phyloP scores from a whole-genome alignment of 2,797 vertebrate species.

The Sternotherus odoratus region DNA sequence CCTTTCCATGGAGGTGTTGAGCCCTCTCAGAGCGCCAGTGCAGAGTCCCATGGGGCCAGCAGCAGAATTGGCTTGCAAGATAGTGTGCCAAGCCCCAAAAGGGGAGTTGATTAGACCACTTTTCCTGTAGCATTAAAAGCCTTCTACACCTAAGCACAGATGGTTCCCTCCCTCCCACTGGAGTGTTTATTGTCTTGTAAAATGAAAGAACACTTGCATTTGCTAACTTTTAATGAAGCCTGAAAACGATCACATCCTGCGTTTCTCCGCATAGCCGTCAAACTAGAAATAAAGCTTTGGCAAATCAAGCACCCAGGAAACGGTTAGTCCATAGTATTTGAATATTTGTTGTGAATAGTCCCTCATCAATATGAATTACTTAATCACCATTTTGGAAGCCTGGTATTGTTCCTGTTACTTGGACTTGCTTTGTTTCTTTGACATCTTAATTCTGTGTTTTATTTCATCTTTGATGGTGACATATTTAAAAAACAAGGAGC shows the following conservation, averaged over 20 bases:
- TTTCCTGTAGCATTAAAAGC: accelerated
- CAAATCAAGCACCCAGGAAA: not conserved
- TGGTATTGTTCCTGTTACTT: not conserved
- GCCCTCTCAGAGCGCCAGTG: not conserved
- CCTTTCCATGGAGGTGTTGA: accelerated
- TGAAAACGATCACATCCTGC: not conserved
- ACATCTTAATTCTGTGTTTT: constrained; percentile 37
- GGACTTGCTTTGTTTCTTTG: constrained; percentile 46
- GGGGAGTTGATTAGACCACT: accelerated
- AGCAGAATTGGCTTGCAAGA: accelerated
- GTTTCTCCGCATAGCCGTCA: not conserved
- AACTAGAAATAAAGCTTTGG: not conserved
- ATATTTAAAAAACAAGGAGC: not conserved
- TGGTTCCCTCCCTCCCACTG: accelerated
- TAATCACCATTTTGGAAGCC: constrained; percentile 65
- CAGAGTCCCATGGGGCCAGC: accelerated
- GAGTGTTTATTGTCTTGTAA: not conserved
- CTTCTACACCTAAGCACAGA: not conserved
- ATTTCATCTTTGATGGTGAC: constrained; percentile 15
- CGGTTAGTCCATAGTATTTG: constrained; percentile 16
- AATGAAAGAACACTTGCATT: not conserved
- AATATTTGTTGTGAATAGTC: constrained; percentile 60
- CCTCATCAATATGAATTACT: constrained; percentile 40
- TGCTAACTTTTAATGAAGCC: constrained; percentile 37
- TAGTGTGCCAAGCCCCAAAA: not conserved